A percentile compares a stretch with the other conserved stretches of the same genome.
Conservation (phyloP, 1,140 invertebrate genomes). For the Ephestia elutella region DNA sequence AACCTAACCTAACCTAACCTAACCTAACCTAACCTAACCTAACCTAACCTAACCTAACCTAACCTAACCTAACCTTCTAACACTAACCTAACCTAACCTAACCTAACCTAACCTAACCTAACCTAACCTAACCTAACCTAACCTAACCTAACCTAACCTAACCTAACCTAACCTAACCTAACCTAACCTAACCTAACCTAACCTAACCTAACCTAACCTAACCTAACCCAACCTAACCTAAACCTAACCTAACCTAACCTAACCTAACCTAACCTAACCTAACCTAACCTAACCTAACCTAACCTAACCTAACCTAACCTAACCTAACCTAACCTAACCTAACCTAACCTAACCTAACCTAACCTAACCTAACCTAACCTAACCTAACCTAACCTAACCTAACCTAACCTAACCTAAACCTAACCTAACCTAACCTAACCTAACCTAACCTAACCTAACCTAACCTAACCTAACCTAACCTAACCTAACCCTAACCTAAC, state of each 20-base stretch:
- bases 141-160: constrained; percentile 30
- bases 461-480: constrained; percentile 18
- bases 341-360: constrained; percentile 37
- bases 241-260: constrained; percentile 6
- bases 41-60: constrained; percentile 26
- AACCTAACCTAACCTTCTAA: constrained; percentile 40
- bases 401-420: no score
- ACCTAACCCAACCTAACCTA: no score
- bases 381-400: constrained; percentile 22
- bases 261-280: constrained; percentile 15
- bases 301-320: constrained; percentile 4
- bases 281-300: constrained; percentile 7
- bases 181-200: constrained; percentile 13
- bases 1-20: constrained; percentile 22
- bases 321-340: constrained; percentile 22
- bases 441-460: constrained; percentile 19
- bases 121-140: constrained; percentile 18
- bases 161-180: constrained; percentile 28
- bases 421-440: constrained; percentile 25
- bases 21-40: constrained; percentile 24
- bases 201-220: constrained; percentile 12
- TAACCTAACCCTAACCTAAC: no score
- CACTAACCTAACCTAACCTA: no score
- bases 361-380: constrained; percentile 44
- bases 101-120: constrained; percentile 25